Evolutionary conservation across 2,797 vertebrate genomes (phyloP).

Genomic region (Thaleichthys pacificus): DNA sequence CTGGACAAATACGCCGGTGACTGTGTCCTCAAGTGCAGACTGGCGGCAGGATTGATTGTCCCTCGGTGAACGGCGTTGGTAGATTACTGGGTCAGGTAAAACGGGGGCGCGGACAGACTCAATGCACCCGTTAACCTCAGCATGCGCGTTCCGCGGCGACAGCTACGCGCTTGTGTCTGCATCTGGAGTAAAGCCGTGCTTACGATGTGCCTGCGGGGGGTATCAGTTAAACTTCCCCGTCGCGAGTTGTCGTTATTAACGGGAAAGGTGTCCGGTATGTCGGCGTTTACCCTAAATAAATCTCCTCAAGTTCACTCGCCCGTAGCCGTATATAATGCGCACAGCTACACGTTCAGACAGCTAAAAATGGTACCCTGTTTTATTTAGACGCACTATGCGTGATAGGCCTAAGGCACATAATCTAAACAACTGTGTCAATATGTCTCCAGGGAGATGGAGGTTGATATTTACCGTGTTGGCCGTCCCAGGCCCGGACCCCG

Average conservation of each 20-base stretch:
- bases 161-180: constrained; percentile 60
- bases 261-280: neutral
- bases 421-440: constrained; percentile 28
- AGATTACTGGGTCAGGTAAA: constrained; percentile 64
- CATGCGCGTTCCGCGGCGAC: constrained; percentile 52
- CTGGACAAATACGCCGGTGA: neutral
- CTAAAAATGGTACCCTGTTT: constrained; percentile 49
- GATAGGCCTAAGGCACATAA: neutral
- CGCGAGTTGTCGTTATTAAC: neutral
- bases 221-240: constrained; percentile 2
- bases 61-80: constrained; percentile 36
- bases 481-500: constrained; percentile 65
- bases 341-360: constrained; percentile 60
- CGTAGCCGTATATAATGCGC: constrained; percentile 43
- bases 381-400: constrained; percentile 25
- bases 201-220: constrained; percentile 48
- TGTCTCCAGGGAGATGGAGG: constrained; percentile 36
- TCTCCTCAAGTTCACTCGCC: constrained; percentile 63
- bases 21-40: constrained; percentile 2
- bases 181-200: constrained; percentile 54
- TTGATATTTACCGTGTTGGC: constrained; percentile 72
- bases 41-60: constrained; percentile 43
- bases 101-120: constrained; percentile 59
- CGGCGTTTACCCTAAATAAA: constrained; percentile 34
- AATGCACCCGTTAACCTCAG: constrained; percentile 71